Evolutionary conservation across 35 echinoderm and acorn worm genomes (phyloP), one percentile per base, ranked within the genome.

Genomic region (Acanthaster planci): DNA sequence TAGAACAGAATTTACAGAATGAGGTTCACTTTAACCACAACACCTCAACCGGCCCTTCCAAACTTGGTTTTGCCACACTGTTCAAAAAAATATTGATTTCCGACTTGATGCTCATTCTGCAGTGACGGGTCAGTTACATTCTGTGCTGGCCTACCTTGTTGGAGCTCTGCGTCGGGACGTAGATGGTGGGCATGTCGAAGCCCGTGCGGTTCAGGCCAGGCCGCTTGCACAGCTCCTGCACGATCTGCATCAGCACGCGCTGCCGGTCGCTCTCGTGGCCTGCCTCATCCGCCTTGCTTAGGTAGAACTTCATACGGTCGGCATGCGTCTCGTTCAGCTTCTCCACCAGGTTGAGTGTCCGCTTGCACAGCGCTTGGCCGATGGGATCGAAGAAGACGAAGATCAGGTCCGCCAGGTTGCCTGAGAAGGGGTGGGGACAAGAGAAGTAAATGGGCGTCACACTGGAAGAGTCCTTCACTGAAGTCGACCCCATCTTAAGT

Each of bases 341-440:
- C 82, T 99, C 96, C 42, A 99, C 96, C 6, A 99, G 84, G 82
- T 99, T 99, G 57, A 99, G 76, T 0, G 91, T 99, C 10, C 96
- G 72, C 75, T 99, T 99, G 42, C 96, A 99, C 58, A 99, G 68
- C n/a, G 96, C 96, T 56, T 99, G 96, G 79, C 96, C 96, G 23
- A 99, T 99, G 18, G 96, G 96, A 79, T 99, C 96, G 82, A 99
- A 99, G 89, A 99, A 99, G 0, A 99, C 91, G 55, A 99, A 99
- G 81, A 99, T 99, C 19, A 99, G 84, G 76, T 99, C 96, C 37
- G 96, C 88, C 30, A 93, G 56, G 77, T 99, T 86, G 37, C 96
- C 96, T 99, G 67, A 0, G 34, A 22, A 78, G 40, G 31, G 17
- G 17, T 37, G 32, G 75, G 37, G 18, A 35, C 26, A 39, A 0